Percentiles rank a stretch among this genome's conserved stretches.
phyloP scores from a whole-genome alignment of 1,140 invertebrate genomes.

The Hermetia illucens region DNA sequence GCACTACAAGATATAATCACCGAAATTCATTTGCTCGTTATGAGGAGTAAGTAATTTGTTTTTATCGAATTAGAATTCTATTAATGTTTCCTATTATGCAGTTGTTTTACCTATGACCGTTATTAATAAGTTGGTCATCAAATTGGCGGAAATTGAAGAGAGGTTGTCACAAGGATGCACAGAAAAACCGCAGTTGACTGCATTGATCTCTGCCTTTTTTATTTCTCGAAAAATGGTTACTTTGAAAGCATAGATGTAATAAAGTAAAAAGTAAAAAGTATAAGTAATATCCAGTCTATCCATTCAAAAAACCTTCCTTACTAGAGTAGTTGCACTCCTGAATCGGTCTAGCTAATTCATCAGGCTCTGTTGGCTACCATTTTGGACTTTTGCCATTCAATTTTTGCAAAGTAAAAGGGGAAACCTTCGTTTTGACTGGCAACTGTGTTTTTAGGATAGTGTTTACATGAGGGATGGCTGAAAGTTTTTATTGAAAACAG shows the following conservation, averaged over 20 bases:
- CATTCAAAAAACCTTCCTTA: too few relatives aligned
- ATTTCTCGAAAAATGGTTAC: conserved; percentile 43
- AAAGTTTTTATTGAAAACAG: too few relatives aligned
- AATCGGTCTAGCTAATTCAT: too few relatives aligned
- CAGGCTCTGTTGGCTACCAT: too few relatives aligned
- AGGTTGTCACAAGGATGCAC: conserved; percentile 58
- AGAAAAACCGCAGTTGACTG: conserved; percentile 74
- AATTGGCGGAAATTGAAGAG: conserved; percentile 72
- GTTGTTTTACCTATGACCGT: conserved; percentile 68
- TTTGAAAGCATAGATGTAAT: conserved; percentile 19
- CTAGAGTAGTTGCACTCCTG: too few relatives aligned
- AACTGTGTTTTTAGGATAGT: too few relatives aligned
- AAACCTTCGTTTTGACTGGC: too few relatives aligned
- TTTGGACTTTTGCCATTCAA: too few relatives aligned
- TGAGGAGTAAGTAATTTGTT: conserved; percentile 51
- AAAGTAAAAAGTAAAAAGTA: too few relatives aligned
- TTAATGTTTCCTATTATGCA: conserved; percentile 34
- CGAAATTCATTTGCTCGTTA: conserved; percentile 71
- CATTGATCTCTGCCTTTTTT: conserved; percentile 66
- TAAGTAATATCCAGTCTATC: too few relatives aligned
- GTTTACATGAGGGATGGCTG: too few relatives aligned
- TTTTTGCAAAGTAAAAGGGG: too few relatives aligned
- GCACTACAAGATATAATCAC: conserved; percentile 82
- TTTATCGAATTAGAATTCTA: conserved; percentile 1
- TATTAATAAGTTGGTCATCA: conserved; percentile 57